Base-by-base conservation (phyloP, 30 jellyfish, hydroid and myxozoan genomes). In the Turritopsis rubra region DNA sequence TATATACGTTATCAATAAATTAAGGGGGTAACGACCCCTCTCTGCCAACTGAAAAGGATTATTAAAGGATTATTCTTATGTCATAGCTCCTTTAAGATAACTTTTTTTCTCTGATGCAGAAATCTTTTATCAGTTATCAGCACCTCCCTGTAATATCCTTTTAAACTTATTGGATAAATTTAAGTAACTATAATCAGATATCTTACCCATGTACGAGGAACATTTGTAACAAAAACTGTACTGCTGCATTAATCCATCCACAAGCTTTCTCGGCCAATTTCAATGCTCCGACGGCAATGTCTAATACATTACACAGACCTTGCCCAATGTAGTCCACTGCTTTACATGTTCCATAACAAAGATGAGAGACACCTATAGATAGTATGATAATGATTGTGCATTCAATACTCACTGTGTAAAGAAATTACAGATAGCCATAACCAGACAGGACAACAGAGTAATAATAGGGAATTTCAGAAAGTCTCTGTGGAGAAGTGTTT, bases 201-300 rank as follows among this genome's bases (percentile, higher is more conserved):
- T 8, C 31, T 68, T 84, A 94, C 99, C 97, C 97, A 75, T 94
- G 97, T 65, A 94, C 70, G 24, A 88, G 93, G 91, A 94, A 94
- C 92, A 94, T 68, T 65, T 88, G 91, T 87, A 94, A n/a, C 31
- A 94, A 85, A 66, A 94, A 94, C 28, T 94, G 94, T 27, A 94
- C 87, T 31, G 99, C 99, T 16, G 99, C 88, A 73, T 89, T 88
- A 26, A 94, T 89, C 99, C 99, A 94, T 8, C 99, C 99, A 84
- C 82, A 85, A 0, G 83, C 97, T 18, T 93, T 88, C 66, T 94
- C 99, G 0, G 97, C 96, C 68, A 76, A 84, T 71, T 89, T 88
- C 87, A 94, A 66, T 17, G 95, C 97, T 18, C 89, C 99, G 75
- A 88, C 97, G 0, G 99, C 99, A 41, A 94, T 82, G 83, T 94